Base-by-base conservation (phyloP, 2,888 invertebrate species). In the Macrosoma leucophasiata region DNA sequence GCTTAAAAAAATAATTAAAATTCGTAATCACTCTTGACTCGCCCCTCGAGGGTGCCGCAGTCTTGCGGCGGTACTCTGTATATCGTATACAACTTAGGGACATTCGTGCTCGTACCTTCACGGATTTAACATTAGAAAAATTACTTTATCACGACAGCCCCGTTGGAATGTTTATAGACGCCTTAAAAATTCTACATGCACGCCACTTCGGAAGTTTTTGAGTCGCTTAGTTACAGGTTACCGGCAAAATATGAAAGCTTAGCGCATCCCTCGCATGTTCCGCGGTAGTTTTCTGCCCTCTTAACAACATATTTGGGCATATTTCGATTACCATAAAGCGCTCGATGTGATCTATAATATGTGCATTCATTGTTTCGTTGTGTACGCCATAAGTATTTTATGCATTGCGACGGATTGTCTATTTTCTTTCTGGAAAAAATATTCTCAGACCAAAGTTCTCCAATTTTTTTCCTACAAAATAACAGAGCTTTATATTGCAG, bases 1-100 rank as follows among this genome's bases (percentile, higher is more conserved):
- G 82, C 84, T 84, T 84, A 82, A 84, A 84, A 84, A 82, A 84
- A 84, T 84, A 84, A 84, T 84, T 84, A 84, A 84, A 84, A 84
- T 81, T 81, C 77, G 82, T 82, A 84, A 84, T 84, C 81, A 84
- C 81, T 84, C 79, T 78, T 79, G 84, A 84, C 75, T 82, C 73
- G 69, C 55, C 59, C 73, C 78, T 69, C 66, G 49, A 49, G 61
- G 61, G 68, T 72, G 66, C 57, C 22, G 52, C 42, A 49, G 53
- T 66, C 69, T 72, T 71, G 64, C 60, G 52, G 52, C 51, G 46
- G 49, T 53, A 55, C 62, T 63, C 61, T 61, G 55, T 55, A 50
- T 48, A 52, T 59, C 47, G 50, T 53, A n/a, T n/a, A n/a, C n/a
- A n/a, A n/a, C n/a, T n/a, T n/a, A n/a, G n/a, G n/a, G n/a, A n/a